A percentile compares a stretch with the other conserved stretches of the same genome.
Evolutionary conservation across 2,797 vertebrate species (phyloP).

Genomic region (Chloroceryle inda): DNA sequence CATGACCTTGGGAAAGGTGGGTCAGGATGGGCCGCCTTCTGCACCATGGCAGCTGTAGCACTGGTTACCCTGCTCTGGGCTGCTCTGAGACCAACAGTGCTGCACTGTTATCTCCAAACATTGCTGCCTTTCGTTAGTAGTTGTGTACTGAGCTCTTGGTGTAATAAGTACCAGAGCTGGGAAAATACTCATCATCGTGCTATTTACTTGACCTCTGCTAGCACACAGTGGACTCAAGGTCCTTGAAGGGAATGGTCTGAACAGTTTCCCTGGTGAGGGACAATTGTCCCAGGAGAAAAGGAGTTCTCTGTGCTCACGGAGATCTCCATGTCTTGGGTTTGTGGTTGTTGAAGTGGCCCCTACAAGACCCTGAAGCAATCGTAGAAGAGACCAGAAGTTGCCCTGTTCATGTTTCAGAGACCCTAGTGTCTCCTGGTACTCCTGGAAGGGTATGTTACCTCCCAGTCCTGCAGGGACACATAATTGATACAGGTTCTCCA

Average conservation of each 20-base stretch:
- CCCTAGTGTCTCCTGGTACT: not conserved
- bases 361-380: not conserved
- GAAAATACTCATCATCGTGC: not conserved
- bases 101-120: not conserved
- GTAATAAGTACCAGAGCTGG: not conserved
- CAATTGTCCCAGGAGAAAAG: not conserved
- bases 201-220: not conserved
- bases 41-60: not conserved
- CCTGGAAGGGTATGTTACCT: not conserved
- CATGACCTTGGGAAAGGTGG: constrained; percentile 36
- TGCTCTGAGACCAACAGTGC: not conserved
- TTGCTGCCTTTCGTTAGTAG: not conserved
- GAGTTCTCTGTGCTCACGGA: not conserved
- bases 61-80: too few species aligned
- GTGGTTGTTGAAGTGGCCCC: not conserved
- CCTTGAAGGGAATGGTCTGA: not conserved
- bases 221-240: not conserved
- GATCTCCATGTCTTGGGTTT: not conserved
- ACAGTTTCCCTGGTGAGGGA: not conserved
- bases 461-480: too few species aligned
- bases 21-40: not conserved
- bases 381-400: not conserved
- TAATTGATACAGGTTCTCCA: rapidly evolving
- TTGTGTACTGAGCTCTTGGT: not conserved
- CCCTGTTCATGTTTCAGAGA: not conserved